Evolutionary conservation across 2,113 vertebrate species (phyloP).

Genomic region (Alces alces): DNA sequence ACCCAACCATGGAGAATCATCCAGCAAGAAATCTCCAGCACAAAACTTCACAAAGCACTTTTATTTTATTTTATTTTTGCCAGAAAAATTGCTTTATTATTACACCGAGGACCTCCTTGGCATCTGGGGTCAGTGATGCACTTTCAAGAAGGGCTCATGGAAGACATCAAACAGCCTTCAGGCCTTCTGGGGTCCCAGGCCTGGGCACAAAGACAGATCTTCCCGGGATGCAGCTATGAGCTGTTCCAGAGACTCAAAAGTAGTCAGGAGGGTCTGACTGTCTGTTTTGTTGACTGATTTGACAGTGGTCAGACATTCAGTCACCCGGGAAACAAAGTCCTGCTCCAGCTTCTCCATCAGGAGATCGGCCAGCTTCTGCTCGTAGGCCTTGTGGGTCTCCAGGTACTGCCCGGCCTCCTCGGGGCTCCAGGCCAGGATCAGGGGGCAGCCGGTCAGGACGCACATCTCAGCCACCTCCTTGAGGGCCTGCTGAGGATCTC

Average conservation of each 20-base stretch:
- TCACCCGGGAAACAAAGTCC: slow-evolving; percentile 77
- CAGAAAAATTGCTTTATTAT: slow-evolving; percentile 50
- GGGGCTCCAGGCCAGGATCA: no score
- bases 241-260: slow-evolving; percentile 83
- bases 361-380: no score
- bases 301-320: slow-evolving; percentile 91
- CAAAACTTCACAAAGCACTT: neutral
- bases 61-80: no score
- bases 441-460: no score
- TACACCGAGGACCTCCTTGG: neutral
- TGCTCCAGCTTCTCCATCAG: no score
- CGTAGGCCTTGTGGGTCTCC: no score
- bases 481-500: no score
- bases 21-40: neutral
- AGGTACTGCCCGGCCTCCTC: no score
- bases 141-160: slow-evolving; percentile 76
- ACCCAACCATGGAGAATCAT: neutral
- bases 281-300: slow-evolving; percentile 92
- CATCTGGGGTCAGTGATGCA: slow-evolving; percentile 7
- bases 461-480: no score
- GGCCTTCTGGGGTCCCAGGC: slow-evolving; percentile 81
- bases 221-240: slow-evolving; percentile 69
- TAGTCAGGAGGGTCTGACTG: slow-evolving; percentile 86
- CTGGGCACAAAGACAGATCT: slow-evolving; percentile 79
- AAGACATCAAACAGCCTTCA: slow-evolving; percentile 76